Evolutionary conservation across 2,888 invertebrate genomes (phyloP).

Genomic region (Rutpela maculata): DNA sequence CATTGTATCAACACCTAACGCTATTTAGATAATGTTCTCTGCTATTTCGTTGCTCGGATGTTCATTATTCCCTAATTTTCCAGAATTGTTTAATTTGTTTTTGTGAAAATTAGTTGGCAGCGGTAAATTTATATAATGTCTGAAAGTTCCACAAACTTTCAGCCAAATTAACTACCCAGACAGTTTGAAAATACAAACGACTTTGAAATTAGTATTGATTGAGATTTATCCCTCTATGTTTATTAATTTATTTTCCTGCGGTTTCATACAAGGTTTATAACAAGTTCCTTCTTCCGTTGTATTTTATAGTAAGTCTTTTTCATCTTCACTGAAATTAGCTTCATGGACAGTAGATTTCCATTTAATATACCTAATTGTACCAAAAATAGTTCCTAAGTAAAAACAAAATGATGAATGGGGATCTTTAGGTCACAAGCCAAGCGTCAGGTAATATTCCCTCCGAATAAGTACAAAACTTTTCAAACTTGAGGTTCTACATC

Average conservation of each 20-base stretch:
- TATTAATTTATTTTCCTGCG: neutral
- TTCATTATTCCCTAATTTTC: constrained; percentile 63
- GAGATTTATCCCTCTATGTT: constrained; percentile 50
- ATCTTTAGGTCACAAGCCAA: too few species aligned
- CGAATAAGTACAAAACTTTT: too few species aligned
- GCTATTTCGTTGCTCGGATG: constrained; percentile 52
- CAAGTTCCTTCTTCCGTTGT: neutral
- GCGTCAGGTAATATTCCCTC: too few species aligned
- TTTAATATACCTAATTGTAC: too few species aligned
- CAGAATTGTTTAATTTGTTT: constrained; percentile 68
- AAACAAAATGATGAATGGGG: too few species aligned
- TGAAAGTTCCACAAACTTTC: constrained; percentile 58
- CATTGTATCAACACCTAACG: constrained; percentile 71
- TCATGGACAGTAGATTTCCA: too few species aligned
- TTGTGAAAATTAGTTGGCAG: constrained; percentile 64
- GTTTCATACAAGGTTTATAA: neutral
- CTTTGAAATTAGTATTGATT: constrained; percentile 54
- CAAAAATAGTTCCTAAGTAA: too few species aligned
- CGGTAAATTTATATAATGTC: constrained; percentile 60
- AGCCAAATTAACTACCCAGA: constrained; percentile 54
- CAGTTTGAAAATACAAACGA: constrained; percentile 50
- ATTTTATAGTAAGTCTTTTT: neutral
- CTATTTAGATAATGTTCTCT: constrained; percentile 68
- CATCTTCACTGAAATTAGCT: too few species aligned
- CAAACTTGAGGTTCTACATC: too few species aligned